Conservation (phyloP, 2,797 vertebrate genomes). For the Dicrostonyx torquatus region DNA sequence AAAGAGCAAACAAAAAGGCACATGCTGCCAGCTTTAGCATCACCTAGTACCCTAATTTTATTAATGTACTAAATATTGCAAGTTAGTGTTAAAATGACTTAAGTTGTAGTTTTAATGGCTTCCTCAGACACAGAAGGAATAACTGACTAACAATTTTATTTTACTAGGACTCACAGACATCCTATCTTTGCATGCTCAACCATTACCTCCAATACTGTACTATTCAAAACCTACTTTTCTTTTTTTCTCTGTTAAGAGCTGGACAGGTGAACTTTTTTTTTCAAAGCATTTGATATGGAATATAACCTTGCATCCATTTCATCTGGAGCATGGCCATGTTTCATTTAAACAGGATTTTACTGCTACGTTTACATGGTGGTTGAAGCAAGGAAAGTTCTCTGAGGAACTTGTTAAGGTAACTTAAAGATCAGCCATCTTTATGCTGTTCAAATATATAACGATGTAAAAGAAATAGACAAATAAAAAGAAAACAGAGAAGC, state of each 20-base stretch:
- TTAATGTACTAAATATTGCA: neutral
- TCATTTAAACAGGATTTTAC: neutral
- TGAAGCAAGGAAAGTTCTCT: neutral
- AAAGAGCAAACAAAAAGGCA: neutral
- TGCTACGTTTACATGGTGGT: neutral
- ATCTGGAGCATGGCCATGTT: neutral
- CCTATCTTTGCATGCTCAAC: neutral
- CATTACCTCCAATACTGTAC: neutral
- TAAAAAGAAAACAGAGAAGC: neutral
- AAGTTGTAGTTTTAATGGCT: constrained; percentile 9
- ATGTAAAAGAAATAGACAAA: neutral
- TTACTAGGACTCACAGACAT: neutral
- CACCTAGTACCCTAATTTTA: neutral
- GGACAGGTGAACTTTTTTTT: neutral
- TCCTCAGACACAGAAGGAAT: neutral
- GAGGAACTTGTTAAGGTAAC: neutral
- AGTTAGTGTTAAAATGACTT: neutral
- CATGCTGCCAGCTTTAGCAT: neutral
- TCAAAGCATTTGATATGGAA: neutral
- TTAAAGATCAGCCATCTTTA: neutral
- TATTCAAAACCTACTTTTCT: neutral
- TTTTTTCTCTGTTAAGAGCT: neutral
- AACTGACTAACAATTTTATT: neutral
- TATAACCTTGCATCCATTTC: neutral
- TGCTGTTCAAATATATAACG: neutral